Percentiles rank a stretch among this genome's conserved stretches.
Evolutionary conservation across 2,113 vertebrate species (phyloP).

Genomic region (Paradoxurus hermaphroditus): DNA sequence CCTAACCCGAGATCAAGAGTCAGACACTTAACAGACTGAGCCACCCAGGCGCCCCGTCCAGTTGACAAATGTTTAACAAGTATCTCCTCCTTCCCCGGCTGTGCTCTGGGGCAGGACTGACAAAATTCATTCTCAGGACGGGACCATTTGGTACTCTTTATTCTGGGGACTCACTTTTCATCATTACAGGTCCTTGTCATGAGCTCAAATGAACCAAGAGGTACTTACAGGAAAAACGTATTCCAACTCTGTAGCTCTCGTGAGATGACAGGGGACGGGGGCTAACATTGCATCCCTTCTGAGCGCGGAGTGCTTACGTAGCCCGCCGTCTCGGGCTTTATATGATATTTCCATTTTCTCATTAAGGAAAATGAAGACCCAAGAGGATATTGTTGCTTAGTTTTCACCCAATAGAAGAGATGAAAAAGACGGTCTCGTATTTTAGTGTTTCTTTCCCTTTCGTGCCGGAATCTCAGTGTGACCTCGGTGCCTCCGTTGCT

Average conservation of each 20-base stretch:
- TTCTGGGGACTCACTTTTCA: neutral
- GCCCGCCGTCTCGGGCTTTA: neutral
- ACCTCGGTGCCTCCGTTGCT: neutral
- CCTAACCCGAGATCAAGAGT: too few relatives aligned
- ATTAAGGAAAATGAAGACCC: neutral
- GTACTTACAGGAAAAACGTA: neutral
- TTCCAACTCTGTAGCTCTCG: accelerated
- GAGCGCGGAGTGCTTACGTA: neutral
- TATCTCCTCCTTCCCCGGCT: neutral
- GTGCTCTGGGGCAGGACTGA: neutral
- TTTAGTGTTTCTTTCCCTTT: neutral
- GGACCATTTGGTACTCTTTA: neutral
- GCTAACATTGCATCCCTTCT: too few relatives aligned
- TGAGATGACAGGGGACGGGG: neutral
- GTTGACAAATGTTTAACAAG: neutral
- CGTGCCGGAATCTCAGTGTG: neutral
- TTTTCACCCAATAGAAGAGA: neutral
- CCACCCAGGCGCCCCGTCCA: neutral
- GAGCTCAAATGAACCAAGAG: neutral
- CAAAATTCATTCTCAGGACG: neutral
- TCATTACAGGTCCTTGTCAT: neutral
- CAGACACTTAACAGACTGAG: too few relatives aligned
- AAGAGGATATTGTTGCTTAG: neutral
- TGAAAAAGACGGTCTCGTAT: neutral
- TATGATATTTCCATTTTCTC: neutral